These are phyloP conservation scores for Gobius niger DNA, from an alignment of 2,113 vertebrate genomes.

Conservation along the genomic window DNA sequence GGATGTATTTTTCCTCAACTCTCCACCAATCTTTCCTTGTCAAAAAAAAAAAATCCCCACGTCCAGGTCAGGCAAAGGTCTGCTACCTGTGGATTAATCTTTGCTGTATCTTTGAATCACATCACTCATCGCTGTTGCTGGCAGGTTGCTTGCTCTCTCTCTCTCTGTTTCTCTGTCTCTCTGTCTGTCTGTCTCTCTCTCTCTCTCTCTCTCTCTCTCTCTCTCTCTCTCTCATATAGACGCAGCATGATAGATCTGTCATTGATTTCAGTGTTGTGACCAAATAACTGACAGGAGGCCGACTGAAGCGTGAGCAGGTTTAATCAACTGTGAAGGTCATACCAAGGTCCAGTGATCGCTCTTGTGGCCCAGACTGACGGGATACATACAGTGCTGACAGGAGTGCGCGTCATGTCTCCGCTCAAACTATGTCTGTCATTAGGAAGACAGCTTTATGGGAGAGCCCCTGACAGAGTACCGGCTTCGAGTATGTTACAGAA, in stretches of 20 bases:
- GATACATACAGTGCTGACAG: neutral
- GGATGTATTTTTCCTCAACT: neutral
- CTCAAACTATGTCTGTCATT: constrained; percentile 1
- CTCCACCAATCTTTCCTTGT: neutral
- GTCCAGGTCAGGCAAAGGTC: constrained; percentile 28
- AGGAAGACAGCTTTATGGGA: neutral
- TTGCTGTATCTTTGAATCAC: constrained; percentile 63
- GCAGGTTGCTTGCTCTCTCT: constrained; percentile 32
- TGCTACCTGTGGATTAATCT: constrained; percentile 57
- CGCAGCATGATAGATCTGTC: constrained; percentile 22
- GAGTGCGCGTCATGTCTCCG: neutral
- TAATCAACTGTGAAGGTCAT: constrained; percentile 48
- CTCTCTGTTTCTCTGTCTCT: neutral
- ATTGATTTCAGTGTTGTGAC: constrained; percentile 51
- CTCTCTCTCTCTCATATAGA: neutral
- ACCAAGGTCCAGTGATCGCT: constrained; percentile 56
- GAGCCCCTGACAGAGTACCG: neutral
- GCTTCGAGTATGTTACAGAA: neutral
- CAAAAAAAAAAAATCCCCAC: neutral
- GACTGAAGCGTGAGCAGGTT: constrained; percentile 42
- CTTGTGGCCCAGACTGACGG: neutral
- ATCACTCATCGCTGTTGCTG: constrained; percentile 55
- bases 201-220: constrained; percentile 13
- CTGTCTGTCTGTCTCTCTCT: neutral
- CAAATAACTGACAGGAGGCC: constrained; percentile 28